Evolutionary conservation across 2,888 invertebrate species (phyloP).

Genomic region (Rhogogaster chlorosoma): DNA sequence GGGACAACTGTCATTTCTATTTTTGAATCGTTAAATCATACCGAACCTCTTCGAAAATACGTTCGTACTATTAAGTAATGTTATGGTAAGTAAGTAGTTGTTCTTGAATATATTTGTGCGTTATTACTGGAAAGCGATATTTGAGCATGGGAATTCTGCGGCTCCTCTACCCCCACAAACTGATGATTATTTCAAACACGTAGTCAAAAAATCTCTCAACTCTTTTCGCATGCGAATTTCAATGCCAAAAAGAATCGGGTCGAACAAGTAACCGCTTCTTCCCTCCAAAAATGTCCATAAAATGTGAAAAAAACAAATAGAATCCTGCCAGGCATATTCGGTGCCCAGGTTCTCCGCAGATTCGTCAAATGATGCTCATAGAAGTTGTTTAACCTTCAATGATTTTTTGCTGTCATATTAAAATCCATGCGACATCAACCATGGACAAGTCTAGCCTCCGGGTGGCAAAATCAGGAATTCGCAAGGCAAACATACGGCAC

Average conservation of each 20-base stretch:
- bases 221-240: neutral
- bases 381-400: conserved; percentile 34
- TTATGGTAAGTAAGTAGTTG: conserved; percentile 14
- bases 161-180: neutral
- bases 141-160: neutral
- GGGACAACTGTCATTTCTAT: conserved; percentile 40
- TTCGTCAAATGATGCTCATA: neutral
- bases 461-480: conserved; percentile 21
- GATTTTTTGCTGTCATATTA: conserved; percentile 20
- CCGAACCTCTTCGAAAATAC: conserved; percentile 21
- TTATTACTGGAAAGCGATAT: neutral
- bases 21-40: conserved; percentile 39
- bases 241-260: conserved; percentile 9
- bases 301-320: neutral
- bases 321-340: neutral
- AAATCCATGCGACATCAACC: conserved; percentile 33
- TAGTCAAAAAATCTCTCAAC: neutral
- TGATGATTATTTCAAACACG: neutral
- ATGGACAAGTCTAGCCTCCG: conserved; percentile 33
- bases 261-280: neutral
- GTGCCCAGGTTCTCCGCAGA: neutral
- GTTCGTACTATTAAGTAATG: conserved; percentile 19
- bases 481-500: conserved; percentile 24
- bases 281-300: neutral
- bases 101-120: conserved; percentile 8